Percentiles rank a stretch among this genome's conserved stretches.
phyloP scores from a whole-genome alignment of 2,113 vertebrate genomes.

The Pan paniscus region DNA sequence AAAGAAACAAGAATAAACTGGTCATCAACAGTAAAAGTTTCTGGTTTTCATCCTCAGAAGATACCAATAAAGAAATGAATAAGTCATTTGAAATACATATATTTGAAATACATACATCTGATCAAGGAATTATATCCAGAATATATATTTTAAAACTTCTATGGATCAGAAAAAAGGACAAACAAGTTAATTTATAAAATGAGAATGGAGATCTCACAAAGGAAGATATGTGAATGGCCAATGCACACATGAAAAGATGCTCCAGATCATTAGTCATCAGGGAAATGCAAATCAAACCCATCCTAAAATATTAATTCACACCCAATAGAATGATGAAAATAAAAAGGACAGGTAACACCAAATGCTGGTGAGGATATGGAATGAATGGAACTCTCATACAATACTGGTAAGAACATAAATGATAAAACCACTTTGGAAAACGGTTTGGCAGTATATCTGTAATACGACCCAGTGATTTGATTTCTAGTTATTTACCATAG shows the following conservation, averaged over 20 bases:
- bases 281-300: not conserved
- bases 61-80: not conserved
- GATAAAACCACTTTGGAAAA: not conserved
- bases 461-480: not conserved
- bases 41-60: conserved; percentile 14
- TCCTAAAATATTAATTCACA: not conserved
- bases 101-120: not conserved
- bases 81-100: not conserved
- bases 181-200: not conserved
- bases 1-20: not conserved
- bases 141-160: not conserved
- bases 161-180: not conserved
- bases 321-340: not conserved
- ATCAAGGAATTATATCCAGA: conserved; percentile 2
- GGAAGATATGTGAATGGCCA: not conserved
- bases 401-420: not conserved
- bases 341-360: not conserved
- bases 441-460: not conserved
- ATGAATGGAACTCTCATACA: not conserved
- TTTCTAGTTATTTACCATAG: not conserved
- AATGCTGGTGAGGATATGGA: not conserved
- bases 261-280: not conserved
- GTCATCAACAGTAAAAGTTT: not conserved
- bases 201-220: not conserved
- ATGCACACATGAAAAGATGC: not conserved